A percentile compares a stretch with the other conserved stretches of the same genome.
Evolutionary conservation across 2,888 invertebrate genomes (phyloP).

Genomic region (Dryococelus australis): DNA sequence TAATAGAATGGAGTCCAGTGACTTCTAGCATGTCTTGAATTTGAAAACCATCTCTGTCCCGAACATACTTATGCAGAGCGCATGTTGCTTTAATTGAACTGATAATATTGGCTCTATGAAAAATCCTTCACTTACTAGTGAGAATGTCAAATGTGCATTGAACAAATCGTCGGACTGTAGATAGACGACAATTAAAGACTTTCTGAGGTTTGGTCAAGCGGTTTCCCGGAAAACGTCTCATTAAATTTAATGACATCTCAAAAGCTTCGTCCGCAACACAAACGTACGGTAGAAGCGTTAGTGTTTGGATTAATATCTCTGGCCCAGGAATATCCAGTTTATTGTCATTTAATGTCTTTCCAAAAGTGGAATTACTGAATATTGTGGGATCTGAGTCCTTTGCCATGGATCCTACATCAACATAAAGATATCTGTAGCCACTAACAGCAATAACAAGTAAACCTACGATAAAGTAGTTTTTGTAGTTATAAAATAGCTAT

Average conservation of each 20-base stretch:
- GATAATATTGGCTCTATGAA: background rate
- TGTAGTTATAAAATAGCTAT: no score
- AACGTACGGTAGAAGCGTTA: background rate
- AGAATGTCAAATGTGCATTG: background rate
- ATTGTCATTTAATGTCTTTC: no score
- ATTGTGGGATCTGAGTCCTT: no score
- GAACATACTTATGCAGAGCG: constrained; percentile 17
- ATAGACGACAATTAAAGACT: background rate
- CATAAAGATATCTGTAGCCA: no score
- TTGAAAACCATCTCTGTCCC: background rate
- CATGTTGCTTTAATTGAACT: background rate
- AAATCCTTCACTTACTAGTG: background rate
- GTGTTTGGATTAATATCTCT: no score
- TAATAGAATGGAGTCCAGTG: background rate
- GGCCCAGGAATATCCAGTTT: no score
- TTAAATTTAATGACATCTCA: background rate
- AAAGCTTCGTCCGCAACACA: background rate
- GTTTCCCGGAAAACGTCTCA: background rate
- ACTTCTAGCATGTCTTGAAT: background rate
- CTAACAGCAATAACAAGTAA: no score
- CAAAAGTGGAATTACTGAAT: no score
- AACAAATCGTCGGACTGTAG: constrained; percentile 12
- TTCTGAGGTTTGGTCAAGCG: constrained; percentile 19
- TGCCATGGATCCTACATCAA: no score
- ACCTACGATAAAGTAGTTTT: no score